Conservation (phyloP, 2,797 vertebrate genomes). For the Sebastolobus altivelis region DNA sequence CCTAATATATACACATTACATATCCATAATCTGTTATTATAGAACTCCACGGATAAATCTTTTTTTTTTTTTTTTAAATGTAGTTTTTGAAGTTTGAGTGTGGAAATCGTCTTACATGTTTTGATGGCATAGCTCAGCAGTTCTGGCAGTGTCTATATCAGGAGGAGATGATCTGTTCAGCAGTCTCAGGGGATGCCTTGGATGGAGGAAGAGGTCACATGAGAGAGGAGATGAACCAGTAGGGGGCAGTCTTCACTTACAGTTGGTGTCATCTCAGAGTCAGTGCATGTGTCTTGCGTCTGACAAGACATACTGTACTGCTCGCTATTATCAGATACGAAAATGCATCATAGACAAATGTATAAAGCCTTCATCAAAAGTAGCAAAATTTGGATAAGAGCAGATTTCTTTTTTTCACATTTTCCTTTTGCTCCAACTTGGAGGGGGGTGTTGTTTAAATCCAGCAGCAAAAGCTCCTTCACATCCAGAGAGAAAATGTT, state of each 20-base stretch:
- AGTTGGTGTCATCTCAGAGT: not conserved
- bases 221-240: conserved; percentile 15
- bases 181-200: not conserved
- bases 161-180: not conserved
- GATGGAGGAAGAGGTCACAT: not conserved
- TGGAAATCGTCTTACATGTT: not conserved
- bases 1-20: not conserved
- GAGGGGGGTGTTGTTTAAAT: conserved; percentile 38
- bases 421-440: not conserved
- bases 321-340: conserved; percentile 11
- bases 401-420: conserved; percentile 1
- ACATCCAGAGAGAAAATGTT: conserved; percentile 74
- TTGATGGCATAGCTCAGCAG: not conserved
- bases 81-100: no score
- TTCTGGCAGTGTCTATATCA: not conserved
- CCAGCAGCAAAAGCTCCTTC: conserved; percentile 45
- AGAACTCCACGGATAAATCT: not conserved
- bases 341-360: conserved; percentile 9
- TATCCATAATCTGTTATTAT: not conserved
- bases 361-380: conserved; percentile 25
- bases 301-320: not conserved
- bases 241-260: conserved; percentile 45
- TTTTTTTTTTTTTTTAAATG: no score
- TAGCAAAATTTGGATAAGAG: conserved; percentile 22
- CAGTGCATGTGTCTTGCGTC: no score